Evolutionary conservation across 2,797 vertebrate genomes (phyloP).

Genomic region (Sternotherus odoratus): DNA sequence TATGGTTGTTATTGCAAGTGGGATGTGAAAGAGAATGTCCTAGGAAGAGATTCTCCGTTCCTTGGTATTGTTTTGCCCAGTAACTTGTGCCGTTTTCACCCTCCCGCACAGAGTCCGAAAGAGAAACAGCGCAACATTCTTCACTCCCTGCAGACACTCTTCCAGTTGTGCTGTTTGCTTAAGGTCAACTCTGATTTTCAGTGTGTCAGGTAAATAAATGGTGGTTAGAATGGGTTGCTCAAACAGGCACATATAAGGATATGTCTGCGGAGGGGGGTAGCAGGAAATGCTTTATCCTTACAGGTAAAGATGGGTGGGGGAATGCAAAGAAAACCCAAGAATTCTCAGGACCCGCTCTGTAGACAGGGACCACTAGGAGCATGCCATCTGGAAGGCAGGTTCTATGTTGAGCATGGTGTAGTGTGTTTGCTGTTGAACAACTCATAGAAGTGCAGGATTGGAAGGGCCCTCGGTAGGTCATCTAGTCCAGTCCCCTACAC

Average conservation of each 20-base stretch:
- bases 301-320: not conserved
- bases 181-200: conserved; percentile 49
- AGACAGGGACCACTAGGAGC: not conserved
- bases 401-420: not conserved
- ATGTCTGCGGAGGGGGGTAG: not conserved
- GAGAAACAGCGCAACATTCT: conserved; percentile 35
- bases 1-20: conserved; percentile 43
- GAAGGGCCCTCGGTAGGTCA: not conserved
- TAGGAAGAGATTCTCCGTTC: conserved; percentile 49
- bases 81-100: conserved; percentile 42
- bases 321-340: not conserved
- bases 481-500: not conserved
- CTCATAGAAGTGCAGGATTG: not conserved
- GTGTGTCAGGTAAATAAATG: not conserved
- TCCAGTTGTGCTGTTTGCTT: not conserved
- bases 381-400: not conserved
- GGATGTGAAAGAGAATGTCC: conserved; percentile 48
- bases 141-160: conserved; percentile 42
- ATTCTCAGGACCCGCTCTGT: not conserved
- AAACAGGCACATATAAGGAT: not conserved
- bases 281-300: not conserved
- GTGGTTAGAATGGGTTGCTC: conserved; percentile 18
- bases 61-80: conserved; percentile 44
- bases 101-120: conserved; percentile 45
- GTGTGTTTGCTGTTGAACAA: not conserved